Evolutionary conservation across 1,140 invertebrate genomes (phyloP).

Genomic region (Stratiolaelaps scimitus): DNA sequence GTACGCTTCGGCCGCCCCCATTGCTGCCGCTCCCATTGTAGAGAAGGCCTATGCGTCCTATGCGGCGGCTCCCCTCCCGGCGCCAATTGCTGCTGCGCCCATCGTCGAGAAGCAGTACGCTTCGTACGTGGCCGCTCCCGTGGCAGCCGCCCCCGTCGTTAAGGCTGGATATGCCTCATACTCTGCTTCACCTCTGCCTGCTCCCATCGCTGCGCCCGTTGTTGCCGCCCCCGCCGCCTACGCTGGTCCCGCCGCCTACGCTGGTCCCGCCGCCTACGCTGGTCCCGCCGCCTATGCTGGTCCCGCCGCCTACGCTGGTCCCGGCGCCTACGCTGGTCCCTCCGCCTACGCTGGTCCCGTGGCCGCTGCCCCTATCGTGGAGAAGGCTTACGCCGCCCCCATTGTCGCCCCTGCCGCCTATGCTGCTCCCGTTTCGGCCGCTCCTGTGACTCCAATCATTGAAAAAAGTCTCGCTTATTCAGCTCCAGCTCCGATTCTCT

Average conservation of each 20-base stretch:
- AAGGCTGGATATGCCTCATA: neutral
- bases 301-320: too few relatives aligned
- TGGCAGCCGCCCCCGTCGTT: neutral
- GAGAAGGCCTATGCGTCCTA: neutral
- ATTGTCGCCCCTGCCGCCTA: neutral
- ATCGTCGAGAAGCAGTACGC: neutral
- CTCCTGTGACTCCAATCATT: conserved; percentile 7
- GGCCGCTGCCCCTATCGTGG: neutral
- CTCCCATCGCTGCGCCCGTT: neutral
- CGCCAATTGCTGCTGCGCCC: neutral
- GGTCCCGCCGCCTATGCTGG: too few relatives aligned
- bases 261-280: too few relatives aligned
- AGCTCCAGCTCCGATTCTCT: neutral
- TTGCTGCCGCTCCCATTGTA: neutral
- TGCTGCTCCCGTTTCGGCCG: neutral
- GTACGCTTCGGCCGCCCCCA: neutral
- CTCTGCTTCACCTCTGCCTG: neutral
- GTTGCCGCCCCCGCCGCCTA: neutral
- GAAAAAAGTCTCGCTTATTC: conserved; percentile 8
- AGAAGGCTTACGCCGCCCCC: neutral
- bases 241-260: neutral
- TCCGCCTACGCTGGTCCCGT: too few relatives aligned
- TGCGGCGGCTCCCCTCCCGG: neutral
- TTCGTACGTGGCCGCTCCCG: neutral
- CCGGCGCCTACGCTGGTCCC: too few relatives aligned